A percentile compares a stretch with the other conserved stretches of the same genome.
phyloP scores from a whole-genome alignment of 2,888 invertebrate genomes.

The Lamellibrachia satsuma region DNA sequence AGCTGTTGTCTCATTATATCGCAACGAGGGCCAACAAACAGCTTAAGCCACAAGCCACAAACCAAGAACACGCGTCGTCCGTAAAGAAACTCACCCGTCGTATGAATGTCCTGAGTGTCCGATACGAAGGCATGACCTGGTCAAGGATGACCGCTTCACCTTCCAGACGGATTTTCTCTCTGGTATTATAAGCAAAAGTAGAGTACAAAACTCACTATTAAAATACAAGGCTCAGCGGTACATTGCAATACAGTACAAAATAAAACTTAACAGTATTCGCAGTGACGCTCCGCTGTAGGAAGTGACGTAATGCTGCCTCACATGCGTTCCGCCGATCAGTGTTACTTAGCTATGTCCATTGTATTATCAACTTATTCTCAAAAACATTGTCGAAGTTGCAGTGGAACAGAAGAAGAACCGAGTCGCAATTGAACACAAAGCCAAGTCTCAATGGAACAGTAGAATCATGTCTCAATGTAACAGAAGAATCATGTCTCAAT shows the following conservation, averaged over 20 bases:
- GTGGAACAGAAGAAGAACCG: background rate
- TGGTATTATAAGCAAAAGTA: background rate
- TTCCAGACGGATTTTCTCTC: constrained; percentile 32
- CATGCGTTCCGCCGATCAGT: background rate
- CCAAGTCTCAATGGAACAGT: background rate
- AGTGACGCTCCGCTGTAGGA: too few relatives aligned
- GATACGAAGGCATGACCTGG: constrained; percentile 38
- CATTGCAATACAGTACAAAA: background rate
- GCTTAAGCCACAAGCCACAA: background rate
- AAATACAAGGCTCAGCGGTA: background rate
- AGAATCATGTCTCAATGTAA: background rate
- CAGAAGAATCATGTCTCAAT: too few relatives aligned
- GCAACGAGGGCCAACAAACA: background rate
- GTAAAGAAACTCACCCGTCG: constrained; percentile 28
- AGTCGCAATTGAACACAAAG: too few relatives aligned
- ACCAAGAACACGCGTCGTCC: background rate
- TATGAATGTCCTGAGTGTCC: constrained; percentile 33
- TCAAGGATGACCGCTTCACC: constrained; percentile 38
- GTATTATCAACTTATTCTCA: background rate
- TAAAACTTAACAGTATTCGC: background rate
- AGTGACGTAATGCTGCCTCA: background rate
- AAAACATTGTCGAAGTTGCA: background rate
- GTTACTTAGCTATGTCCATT: background rate
- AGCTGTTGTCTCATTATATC: background rate
- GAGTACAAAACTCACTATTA: background rate